Evolutionary conservation across 2,113 vertebrate species (phyloP).

Genomic region (Lycocorax pyrrhopterus): DNA sequence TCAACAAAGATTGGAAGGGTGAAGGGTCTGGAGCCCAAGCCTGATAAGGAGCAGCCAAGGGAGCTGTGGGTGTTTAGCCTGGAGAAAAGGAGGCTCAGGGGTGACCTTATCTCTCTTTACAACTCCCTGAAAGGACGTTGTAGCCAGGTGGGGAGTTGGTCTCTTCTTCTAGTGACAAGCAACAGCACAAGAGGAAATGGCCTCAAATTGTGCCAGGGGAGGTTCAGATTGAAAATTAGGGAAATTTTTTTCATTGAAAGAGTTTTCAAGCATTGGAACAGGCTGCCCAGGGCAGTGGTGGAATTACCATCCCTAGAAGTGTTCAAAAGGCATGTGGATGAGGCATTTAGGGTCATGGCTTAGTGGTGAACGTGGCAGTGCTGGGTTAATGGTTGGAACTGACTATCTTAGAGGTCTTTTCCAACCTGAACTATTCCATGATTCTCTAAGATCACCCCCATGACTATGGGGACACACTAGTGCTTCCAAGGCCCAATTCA

Average conservation of each 20-base stretch:
- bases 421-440: not conserved
- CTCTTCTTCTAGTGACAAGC: not conserved
- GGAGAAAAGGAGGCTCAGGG: not conserved
- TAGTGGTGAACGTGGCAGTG: fast-evolving
- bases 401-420: not conserved
- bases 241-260: not conserved
- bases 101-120: not conserved
- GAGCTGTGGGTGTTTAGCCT: not conserved
- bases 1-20: not conserved
- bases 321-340: not conserved
- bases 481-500: not conserved
- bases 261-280: not conserved
- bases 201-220: not conserved
- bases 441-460: not conserved
- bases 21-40: not conserved
- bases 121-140: not conserved
- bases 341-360: not conserved
- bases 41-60: not conserved
- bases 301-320: not conserved
- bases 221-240: not conserved
- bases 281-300: not conserved
- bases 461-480: not conserved
- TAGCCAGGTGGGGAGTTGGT: fast-evolving
- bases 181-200: not conserved
- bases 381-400: not conserved